Conservation (phyloP, 2,113 vertebrate genomes). For the Brachypteracias leptosomus region DNA sequence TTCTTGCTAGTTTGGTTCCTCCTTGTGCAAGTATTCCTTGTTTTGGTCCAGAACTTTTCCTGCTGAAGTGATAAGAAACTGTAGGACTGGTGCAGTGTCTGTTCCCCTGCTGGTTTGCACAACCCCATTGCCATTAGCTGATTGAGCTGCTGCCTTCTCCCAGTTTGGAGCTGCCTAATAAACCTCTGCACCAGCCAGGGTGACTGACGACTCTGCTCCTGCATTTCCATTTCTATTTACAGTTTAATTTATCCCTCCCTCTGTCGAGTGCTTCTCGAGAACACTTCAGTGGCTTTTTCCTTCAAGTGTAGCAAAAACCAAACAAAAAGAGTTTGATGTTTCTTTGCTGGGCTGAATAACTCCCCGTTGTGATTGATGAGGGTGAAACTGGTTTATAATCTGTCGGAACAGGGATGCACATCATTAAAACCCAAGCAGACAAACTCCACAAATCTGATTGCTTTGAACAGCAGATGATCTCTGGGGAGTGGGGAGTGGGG, state of each 20-base stretch:
- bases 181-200: neutral
- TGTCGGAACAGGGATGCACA: neutral
- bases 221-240: slow-evolving; percentile 47
- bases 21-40: neutral
- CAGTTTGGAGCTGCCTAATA: neutral
- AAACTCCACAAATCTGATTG: neutral
- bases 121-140: neutral
- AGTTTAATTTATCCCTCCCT: slow-evolving; percentile 41
- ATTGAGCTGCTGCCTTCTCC: neutral
- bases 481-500: neutral
- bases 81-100: accelerated
- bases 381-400: slow-evolving; percentile 32
- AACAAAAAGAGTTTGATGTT: slow-evolving; percentile 35
- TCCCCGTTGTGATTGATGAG: slow-evolving; percentile 40
- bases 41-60: neutral
- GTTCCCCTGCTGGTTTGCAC: accelerated
- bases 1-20: neutral
- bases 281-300: slow-evolving; percentile 51
- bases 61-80: neutral
- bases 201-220: neutral
- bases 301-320: slow-evolving; percentile 56
- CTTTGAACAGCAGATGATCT: neutral
- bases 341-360: slow-evolving; percentile 33
- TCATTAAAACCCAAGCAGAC: slow-evolving; percentile 12
- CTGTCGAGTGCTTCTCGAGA: slow-evolving; percentile 12